Conservation (phyloP, 2,113 vertebrate species). For the Sialia sialis region DNA sequence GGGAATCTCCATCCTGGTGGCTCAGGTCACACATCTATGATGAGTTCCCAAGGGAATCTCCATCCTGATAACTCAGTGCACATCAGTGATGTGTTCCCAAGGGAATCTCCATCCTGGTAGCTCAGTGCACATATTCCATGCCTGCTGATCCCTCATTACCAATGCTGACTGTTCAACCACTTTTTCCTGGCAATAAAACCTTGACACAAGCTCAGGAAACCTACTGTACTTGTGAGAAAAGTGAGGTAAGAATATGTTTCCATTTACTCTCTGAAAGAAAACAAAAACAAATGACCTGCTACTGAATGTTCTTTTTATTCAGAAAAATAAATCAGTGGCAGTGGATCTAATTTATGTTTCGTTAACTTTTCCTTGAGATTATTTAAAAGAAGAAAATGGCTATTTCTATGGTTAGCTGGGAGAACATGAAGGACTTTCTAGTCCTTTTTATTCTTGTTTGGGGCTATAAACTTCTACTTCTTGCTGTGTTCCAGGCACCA, state of each 20-base stretch:
- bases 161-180: conserved; percentile 65
- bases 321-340: conserved; percentile 63
- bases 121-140: neutral
- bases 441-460: conserved; percentile 27
- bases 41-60: too few relatives aligned
- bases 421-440: conserved; percentile 38
- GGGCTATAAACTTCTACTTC: conserved; percentile 12
- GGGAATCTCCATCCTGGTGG: too few relatives aligned
- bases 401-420: conserved; percentile 23
- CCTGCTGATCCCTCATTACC: conserved; percentile 67
- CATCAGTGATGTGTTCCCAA: accelerated
- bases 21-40: too few relatives aligned
- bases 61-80: too few relatives aligned
- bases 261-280: conserved; percentile 77
- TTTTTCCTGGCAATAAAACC: conserved; percentile 79
- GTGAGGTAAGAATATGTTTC: conserved; percentile 80
- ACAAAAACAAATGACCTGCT: conserved; percentile 79
- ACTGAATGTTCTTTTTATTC: conserved; percentile 81
- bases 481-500: neutral
- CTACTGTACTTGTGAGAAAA: conserved; percentile 81
- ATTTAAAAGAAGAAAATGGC: neutral
- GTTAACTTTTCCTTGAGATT: conserved; percentile 58
- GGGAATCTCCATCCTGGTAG: neutral
- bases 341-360: conserved; percentile 50
- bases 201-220: conserved; percentile 74